phyloP scores from a whole-genome alignment of 2,797 vertebrate genomes.

The Cuniculus paca region DNA sequence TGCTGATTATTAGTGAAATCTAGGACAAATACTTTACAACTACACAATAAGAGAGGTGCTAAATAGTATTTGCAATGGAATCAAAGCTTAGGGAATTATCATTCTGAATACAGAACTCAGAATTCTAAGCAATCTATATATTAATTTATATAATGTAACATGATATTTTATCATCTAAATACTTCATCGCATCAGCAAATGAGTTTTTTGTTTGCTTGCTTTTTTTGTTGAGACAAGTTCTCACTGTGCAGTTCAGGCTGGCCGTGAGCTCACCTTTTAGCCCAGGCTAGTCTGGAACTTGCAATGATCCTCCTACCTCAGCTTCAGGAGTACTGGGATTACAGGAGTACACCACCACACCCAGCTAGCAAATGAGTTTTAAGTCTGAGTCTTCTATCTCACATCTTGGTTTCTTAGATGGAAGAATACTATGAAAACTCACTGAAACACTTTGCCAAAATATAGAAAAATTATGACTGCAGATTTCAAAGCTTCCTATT shows the following conservation, averaged over 20 bases:
- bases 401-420: not conserved
- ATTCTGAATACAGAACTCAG: not conserved
- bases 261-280: too few species aligned
- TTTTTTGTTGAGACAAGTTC: too few species aligned
- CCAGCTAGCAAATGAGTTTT: not conserved
- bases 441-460: not conserved
- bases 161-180: not conserved
- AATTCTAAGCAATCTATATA: not conserved
- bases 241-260: too few species aligned
- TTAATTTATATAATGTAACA: not conserved
- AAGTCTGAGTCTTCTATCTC: not conserved
- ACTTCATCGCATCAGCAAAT: not conserved
- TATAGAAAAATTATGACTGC: not conserved
- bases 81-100: not conserved
- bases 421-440: not conserved
- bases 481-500: not conserved
- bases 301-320: too few species aligned
- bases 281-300: too few species aligned
- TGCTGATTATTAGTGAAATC: not conserved
- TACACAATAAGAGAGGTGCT: not conserved
- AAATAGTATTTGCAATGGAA: not conserved
- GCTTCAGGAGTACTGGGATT: too few species aligned
- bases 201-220: too few species aligned
- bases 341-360: too few species aligned
- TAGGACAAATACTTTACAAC: not conserved